Percentiles rank a stretch among this genome's conserved stretches.
phyloP scores from a whole-genome alignment of 2,797 vertebrate species.

The Chaunax sp. region DNA sequence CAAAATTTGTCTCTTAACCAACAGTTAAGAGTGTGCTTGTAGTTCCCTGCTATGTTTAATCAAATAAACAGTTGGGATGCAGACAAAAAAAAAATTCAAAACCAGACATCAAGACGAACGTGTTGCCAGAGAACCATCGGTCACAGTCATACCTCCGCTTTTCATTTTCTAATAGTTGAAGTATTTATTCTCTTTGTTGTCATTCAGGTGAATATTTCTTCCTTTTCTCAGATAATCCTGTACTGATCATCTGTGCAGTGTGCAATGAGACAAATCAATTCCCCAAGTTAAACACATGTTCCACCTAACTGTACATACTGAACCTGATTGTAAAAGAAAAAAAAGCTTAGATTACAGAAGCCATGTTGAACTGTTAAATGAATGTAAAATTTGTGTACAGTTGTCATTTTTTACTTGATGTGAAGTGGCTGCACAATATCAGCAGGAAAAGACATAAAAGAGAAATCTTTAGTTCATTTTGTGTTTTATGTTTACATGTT shows the following conservation, averaged over 20 bases:
- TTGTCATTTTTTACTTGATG: constrained; percentile 66
- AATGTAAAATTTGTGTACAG: constrained; percentile 84
- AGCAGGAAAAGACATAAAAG: constrained; percentile 56
- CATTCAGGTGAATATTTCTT: constrained; percentile 37
- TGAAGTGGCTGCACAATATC: constrained; percentile 67
- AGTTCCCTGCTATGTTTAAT: background rate
- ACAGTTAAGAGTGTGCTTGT: background rate
- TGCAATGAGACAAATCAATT: constrained; percentile 53
- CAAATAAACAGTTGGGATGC: background rate
- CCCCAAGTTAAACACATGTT: constrained; percentile 38
- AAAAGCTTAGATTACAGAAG: constrained; percentile 67
- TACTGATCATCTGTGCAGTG: constrained; percentile 25
- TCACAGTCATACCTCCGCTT: constrained; percentile 20
- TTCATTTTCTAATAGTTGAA: constrained; percentile 27
- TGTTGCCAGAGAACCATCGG: background rate
- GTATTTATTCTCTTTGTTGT: constrained; percentile 36
- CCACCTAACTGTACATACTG: constrained; percentile 70
- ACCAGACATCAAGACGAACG: background rate
- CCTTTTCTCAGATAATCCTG: constrained; percentile 1
- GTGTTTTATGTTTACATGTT: constrained; percentile 74
- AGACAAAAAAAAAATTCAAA: background rate
- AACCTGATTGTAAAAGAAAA: constrained; percentile 60
- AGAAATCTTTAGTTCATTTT: constrained; percentile 61
- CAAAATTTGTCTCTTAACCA: constrained; percentile 21
- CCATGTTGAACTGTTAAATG: constrained; percentile 82